phyloP scores from a whole-genome alignment of 1,140 invertebrate species.

The Fragariocoptes setiger region DNA sequence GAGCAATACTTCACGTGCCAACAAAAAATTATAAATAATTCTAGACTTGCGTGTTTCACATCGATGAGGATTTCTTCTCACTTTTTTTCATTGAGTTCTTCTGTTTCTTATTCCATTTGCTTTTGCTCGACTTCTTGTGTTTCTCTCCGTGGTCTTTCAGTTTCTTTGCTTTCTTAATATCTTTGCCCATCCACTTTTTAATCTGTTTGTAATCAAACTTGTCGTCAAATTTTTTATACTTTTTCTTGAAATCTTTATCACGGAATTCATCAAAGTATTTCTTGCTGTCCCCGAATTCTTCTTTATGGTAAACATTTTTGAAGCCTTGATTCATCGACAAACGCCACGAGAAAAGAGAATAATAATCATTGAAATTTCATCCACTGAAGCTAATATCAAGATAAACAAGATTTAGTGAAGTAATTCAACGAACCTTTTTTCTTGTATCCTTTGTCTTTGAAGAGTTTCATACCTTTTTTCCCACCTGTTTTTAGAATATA shows the following conservation, averaged over 20 bases:
- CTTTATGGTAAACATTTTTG: conserved; percentile 13
- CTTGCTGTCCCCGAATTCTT: conserved; percentile 12
- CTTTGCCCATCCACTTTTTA: conserved; percentile 2
- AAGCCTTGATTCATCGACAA: too few species aligned
- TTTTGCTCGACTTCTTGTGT: conserved; percentile 4
- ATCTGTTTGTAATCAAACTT: conserved; percentile 1
- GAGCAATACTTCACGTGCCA: too few species aligned
- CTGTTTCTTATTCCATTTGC: conserved; percentile 5
- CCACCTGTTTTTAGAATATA: too few species aligned
- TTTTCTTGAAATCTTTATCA: conserved; percentile 12
- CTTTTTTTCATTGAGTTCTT: neutral
- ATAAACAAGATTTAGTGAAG: too few species aligned
- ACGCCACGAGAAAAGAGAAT: too few species aligned
- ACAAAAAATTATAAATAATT: too few species aligned
- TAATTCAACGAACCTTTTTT: too few species aligned
- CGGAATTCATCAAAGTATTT: conserved; percentile 11
- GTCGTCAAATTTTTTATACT: conserved; percentile 10
- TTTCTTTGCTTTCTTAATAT: conserved; percentile 5
- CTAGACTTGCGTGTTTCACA: too few species aligned
- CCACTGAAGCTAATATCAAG: too few species aligned
- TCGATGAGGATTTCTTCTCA: too few species aligned
- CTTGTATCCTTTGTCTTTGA: conserved; percentile 10
- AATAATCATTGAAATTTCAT: too few species aligned
- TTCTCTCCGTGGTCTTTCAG: conserved; percentile 6
- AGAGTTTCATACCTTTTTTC: conserved; percentile 6